Base-by-base conservation (phyloP, 2,113 vertebrate genomes). In the Tupaia tana region DNA sequence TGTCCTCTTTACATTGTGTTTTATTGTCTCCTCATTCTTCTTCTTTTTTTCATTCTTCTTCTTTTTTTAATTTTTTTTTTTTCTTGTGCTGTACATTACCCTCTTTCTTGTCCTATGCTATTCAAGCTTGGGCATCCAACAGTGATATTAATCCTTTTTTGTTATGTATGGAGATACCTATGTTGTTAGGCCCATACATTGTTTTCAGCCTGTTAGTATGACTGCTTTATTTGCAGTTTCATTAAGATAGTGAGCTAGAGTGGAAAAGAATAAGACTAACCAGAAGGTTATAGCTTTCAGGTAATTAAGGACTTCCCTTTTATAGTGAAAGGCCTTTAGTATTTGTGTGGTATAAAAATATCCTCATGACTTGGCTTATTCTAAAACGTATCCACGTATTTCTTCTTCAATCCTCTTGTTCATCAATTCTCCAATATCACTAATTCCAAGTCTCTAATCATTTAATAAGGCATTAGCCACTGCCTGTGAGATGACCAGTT, bases 341-440 rank as follows among this genome's bases (percentile, higher is more conserved):
- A 88, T 88, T 95, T 95, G 29, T 29, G 29, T 64, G 10, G 4
- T 54, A 67, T 81, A 63, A 87, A 87, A 91, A 34, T 70, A 95
- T 56, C 13, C 18, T 69, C 54, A 63, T n/a, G 70, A 83, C 16
- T 83, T 70, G 20, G 34, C 43, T 61, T 9, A 27, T 75, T 91
- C 27, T 54, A 92, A 70, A 73, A 91, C 25, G 4, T 66, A 71
- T 61, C 7, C 29, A 31, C 12, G 1, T 74, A 81, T 52, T 86
- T 81, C 67, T 88, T 81, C 43, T 54, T 86, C 43, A 91, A 66
- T 67, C 18, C 19, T 90, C 22, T 18, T 73, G 80, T 80, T 80
- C 59, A 66, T 91, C 81, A 86, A 20, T 73, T 58, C 63, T 66
- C 4, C 61, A 73, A 61, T 91, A 81, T 71, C 78, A 78, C 80